phyloP scores from a whole-genome alignment of 2,113 vertebrate species.

The Scomber japonicus region DNA sequence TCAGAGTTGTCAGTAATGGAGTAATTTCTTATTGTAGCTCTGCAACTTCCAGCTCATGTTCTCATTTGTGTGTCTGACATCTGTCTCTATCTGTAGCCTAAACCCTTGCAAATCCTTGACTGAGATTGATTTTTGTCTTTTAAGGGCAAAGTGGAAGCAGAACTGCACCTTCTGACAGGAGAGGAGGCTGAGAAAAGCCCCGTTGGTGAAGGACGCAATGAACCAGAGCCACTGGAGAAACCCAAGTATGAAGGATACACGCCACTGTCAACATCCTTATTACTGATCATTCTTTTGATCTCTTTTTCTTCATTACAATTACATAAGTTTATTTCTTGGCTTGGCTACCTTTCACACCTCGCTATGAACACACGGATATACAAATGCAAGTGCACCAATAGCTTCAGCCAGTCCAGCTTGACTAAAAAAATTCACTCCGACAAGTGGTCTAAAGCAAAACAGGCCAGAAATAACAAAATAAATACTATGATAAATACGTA shows the following conservation, averaged over 20 bases:
- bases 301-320: background rate
- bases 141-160: constrained; percentile 98
- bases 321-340: background rate
- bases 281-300: background rate
- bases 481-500: constrained; percentile 6
- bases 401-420: background rate
- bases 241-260: constrained; percentile 90
- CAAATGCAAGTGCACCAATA: too few species aligned
- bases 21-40: too few species aligned
- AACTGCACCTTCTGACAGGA: constrained; percentile 93
- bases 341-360: background rate
- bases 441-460: background rate
- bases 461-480: background rate
- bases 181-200: constrained; percentile 97
- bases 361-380: background rate
- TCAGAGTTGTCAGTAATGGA: too few species aligned
- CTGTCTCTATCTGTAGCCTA: background rate
- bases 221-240: constrained; percentile 97
- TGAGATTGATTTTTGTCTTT: background rate
- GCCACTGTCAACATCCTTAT: background rate
- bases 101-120: background rate
- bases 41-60: too few species aligned
- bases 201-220: constrained; percentile 93
- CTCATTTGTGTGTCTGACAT: too few species aligned
- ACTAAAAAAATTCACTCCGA: background rate